Evolutionary conservation across 2,888 invertebrate genomes (phyloP), one percentile per base, ranked within the genome.

Genomic region (Eupelmus urozonus): DNA sequence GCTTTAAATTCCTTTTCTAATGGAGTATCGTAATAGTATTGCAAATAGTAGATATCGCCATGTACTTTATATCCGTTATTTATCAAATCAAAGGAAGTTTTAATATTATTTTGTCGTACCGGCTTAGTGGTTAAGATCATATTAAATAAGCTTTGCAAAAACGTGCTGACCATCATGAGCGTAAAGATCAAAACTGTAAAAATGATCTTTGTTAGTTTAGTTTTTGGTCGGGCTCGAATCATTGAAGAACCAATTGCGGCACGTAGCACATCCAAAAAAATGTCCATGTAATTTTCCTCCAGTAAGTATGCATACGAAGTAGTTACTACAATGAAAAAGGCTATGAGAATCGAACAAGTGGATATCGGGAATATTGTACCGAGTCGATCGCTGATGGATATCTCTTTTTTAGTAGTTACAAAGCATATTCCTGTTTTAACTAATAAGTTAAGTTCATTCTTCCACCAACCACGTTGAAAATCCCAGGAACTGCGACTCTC

Each of bases 361-460:
- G 18, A 27, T 0, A 5, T 7, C 1, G 59, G 18, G 18, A 70
- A 70, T 5, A 29, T 29, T 1, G n/a, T 27, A 4, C 25, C n/a
- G 5, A 70, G 7, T 57, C 59, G 57, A 0, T 57, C 3, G 5
- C 13, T 20, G 5, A 70, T 57, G 0, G 59, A 5, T 25, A 16
- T 13, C 7, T 25, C 11, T 13, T 13, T 20, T 23, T 70, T 70
- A 4, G 3, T 59, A 0, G 57, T 70, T 0, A 45, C 20, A 11
- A 34, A 69, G 25, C 45, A 70, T 5, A 70, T 13, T 0, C 42
- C 69, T 25, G 27, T 27, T 27, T 16, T 0, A 1, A 0, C 1
- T 18, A 11, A 45, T 18, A 45, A 27, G 18, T 59, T 70, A 0
- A 70, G 7, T 34, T 70, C 59, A n/a, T 70, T 25, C 18, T 59